These are phyloP conservation scores for Aegithalos caudatus DNA, from an alignment of 2,113 vertebrate genomes.

Conservation along the genomic window DNA sequence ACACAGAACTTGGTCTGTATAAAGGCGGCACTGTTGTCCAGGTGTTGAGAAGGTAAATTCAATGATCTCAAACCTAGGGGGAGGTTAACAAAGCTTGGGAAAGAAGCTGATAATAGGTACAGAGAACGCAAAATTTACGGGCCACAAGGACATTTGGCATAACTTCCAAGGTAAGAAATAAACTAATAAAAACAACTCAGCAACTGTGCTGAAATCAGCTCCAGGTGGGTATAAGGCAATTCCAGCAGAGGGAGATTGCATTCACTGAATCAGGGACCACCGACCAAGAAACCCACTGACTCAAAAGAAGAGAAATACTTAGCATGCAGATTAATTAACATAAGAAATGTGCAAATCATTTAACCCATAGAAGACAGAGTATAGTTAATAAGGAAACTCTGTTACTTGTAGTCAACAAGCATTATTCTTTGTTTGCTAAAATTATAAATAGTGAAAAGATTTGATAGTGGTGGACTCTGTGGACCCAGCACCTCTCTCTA, in stretches of 20 bases:
- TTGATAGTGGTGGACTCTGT: neutral
- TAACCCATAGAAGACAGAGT: neutral
- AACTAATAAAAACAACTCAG: neutral
- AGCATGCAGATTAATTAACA: neutral
- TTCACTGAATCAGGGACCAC: neutral
- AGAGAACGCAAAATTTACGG: neutral
- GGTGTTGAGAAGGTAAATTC: neutral
- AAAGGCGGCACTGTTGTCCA: fast-evolving
- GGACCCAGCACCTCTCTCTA: neutral
- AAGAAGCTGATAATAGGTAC: neutral
- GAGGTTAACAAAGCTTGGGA: neutral
- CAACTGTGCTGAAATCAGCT: neutral
- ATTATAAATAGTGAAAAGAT: neutral
- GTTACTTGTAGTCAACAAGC: neutral
- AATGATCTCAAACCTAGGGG: fast-evolving
- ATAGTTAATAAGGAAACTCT: neutral
- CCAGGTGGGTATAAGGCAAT: neutral
- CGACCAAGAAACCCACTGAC: neutral
- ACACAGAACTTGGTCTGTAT: neutral
- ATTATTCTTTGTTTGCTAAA: neutral
- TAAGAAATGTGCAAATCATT: neutral
- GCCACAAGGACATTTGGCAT: neutral
- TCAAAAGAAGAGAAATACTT: neutral
- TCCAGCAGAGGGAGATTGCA: neutral
- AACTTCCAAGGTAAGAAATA: neutral